phyloP scores from a whole-genome alignment of 2,888 invertebrate genomes.

The Temnothorax ravouxi region DNA sequence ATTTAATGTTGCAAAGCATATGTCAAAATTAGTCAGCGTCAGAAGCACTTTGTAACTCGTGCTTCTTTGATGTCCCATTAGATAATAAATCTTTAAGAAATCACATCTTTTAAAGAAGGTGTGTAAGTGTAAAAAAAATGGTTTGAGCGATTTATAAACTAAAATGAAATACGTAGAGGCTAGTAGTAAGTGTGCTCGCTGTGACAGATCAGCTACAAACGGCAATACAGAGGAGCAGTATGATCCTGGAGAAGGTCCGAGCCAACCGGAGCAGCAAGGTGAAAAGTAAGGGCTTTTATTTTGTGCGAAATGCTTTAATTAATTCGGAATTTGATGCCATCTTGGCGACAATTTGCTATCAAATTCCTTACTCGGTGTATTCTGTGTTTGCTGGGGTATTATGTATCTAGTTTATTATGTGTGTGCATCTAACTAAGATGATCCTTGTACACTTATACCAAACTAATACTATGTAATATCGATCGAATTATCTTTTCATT shows the following conservation, averaged over 20 bases:
- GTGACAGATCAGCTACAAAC: constrained; percentile 79
- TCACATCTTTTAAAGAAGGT: constrained; percentile 23
- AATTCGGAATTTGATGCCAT: too few species aligned
- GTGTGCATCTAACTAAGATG: neutral
- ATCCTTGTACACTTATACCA: neutral
- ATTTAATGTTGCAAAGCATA: constrained; percentile 20
- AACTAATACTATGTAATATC: constrained; percentile 9
- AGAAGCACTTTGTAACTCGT: neutral
- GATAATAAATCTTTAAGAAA: constrained; percentile 31
- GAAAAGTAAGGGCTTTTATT: constrained; percentile 77
- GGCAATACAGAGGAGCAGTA: constrained; percentile 74
- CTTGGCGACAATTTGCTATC: too few species aligned
- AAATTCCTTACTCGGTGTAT: too few species aligned
- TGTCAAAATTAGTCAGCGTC: constrained; percentile 10
- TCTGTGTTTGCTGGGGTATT: too few species aligned
- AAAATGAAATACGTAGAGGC: constrained; percentile 63
- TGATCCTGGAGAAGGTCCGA: constrained; percentile 79
- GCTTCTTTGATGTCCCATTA: neutral
- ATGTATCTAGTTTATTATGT: constrained; percentile 1
- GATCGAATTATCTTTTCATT: neutral
- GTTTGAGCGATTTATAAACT: neutral
- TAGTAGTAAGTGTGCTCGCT: constrained; percentile 84
- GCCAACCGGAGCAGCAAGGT: constrained; percentile 64
- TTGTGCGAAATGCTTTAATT: constrained; percentile 49
- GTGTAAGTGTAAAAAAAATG: constrained; percentile 16